These are phyloP conservation scores for Acronicta psi DNA, from an alignment of 2,888 invertebrate genomes.

Conservation along the genomic window DNA sequence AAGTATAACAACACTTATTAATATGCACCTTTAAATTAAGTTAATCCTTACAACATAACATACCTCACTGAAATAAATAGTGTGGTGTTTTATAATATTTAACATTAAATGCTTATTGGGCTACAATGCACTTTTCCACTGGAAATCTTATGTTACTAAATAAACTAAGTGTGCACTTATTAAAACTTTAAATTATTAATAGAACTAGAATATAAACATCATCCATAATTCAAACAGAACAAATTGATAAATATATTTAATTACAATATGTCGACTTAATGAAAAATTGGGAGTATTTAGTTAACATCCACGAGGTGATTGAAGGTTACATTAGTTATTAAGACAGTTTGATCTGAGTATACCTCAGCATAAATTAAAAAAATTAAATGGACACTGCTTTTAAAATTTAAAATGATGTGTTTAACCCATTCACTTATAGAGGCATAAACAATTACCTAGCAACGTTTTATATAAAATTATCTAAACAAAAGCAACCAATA, in stretches of 20 bases:
- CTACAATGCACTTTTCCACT: constrained; percentile 3
- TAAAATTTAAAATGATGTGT: constrained; percentile 19
- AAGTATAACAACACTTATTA: constrained; percentile 39
- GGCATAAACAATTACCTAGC: constrained; percentile 11
- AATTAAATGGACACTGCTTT: constrained; percentile 11
- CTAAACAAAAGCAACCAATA: constrained; percentile 29
- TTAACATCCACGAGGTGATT: too few species aligned
- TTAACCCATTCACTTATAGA: background rate
- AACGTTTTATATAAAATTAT: constrained; percentile 19
- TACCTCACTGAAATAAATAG: constrained; percentile 20
- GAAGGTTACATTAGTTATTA: background rate
- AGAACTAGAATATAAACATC: background rate
- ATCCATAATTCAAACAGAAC: background rate
- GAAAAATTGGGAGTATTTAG: too few species aligned
- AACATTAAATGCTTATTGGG: constrained; percentile 14
- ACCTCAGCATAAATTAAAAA: background rate
- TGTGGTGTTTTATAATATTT: constrained; percentile 19
- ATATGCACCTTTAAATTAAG: constrained; percentile 39
- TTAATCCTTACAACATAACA: constrained; percentile 20
- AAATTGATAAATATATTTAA: background rate
- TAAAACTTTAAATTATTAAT: background rate
- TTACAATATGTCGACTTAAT: too few species aligned
- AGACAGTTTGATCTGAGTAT: background rate
- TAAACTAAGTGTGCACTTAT: constrained; percentile 25
- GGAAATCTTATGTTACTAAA: constrained; percentile 9